These are phyloP conservation scores for Thaleichthys pacificus DNA, from an alignment of 2,797 vertebrate genomes.

Conservation along the genomic window DNA sequence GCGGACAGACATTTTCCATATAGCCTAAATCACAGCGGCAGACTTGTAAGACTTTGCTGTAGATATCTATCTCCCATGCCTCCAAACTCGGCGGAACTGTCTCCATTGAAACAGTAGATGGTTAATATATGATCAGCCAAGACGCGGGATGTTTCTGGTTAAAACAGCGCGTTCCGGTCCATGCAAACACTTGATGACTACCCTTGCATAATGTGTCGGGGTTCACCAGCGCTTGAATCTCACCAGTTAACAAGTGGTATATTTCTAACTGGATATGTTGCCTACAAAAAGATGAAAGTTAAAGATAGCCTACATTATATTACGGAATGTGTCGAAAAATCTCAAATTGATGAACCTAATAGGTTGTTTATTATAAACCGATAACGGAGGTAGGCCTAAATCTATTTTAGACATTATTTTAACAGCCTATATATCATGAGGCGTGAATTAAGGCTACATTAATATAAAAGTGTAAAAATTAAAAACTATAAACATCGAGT, in stretches of 20 bases:
- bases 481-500: not conserved
- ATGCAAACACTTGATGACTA: constrained; percentile 1
- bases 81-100: not conserved
- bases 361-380: no score
- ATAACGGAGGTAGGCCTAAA: not conserved
- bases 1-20: no score
- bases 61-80: not conserved
- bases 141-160: constrained; percentile 16
- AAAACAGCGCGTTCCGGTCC: constrained; percentile 11
- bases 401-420: not conserved
- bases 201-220: not conserved
- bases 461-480: no score
- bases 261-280: not conserved
- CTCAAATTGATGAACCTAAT: not conserved
- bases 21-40: not conserved
- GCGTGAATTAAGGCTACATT: no score
- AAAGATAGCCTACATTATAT: no score
- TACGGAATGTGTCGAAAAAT: not conserved
- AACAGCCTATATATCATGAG: not conserved
- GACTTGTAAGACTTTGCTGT: not conserved
- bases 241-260: not conserved
- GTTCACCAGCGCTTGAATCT: not conserved
- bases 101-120: not conserved
- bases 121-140: constrained; percentile 21
- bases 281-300: no score